phyloP scores from a whole-genome alignment of 2,888 invertebrate species.

The Chymomyza caudatula region DNA sequence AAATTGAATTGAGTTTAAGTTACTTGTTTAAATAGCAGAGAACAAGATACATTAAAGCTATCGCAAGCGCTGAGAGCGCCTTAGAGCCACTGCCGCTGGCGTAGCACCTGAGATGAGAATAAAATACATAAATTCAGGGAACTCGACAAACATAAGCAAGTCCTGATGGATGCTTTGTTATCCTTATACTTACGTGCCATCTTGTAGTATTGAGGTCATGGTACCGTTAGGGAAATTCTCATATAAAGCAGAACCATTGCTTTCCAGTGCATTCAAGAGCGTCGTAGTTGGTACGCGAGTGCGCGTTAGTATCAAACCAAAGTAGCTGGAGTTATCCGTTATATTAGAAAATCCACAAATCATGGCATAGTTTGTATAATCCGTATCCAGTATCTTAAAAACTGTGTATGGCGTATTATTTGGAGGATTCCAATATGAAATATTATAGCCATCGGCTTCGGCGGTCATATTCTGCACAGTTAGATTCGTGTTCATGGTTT shows the following conservation, averaged over 20 bases:
- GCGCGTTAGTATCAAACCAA: slow-evolving; percentile 57
- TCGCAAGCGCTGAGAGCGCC: neutral
- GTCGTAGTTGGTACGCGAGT: slow-evolving; percentile 30
- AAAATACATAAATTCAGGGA: neutral
- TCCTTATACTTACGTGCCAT: slow-evolving; percentile 44
- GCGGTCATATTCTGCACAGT: slow-evolving; percentile 17
- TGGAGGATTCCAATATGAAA: slow-evolving; percentile 54
- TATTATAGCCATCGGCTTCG: slow-evolving; percentile 42
- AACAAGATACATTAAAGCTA: slow-evolving; percentile 10
- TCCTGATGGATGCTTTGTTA: neutral
- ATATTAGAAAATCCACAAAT: slow-evolving; percentile 68
- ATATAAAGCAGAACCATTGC: slow-evolving; percentile 21
- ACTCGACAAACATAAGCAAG: neutral
- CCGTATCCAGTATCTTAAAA: slow-evolving; percentile 58
- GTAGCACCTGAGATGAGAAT: slow-evolving; percentile 26
- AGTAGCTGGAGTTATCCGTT: slow-evolving; percentile 40
- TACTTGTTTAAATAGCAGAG: slow-evolving; percentile 27
- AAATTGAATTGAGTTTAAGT: too few relatives aligned
- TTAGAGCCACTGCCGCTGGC: slow-evolving; percentile 18
- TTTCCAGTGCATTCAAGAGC: slow-evolving; percentile 35
- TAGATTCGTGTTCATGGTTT: slow-evolving; percentile 48
- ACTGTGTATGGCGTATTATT: slow-evolving; percentile 34
- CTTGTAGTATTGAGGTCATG: slow-evolving; percentile 56
- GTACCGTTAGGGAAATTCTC: slow-evolving; percentile 48
- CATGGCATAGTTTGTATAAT: slow-evolving; percentile 57